A percentile compares a stretch with the other conserved stretches of the same genome.
These are phyloP conservation scores for Axinella damicornis DNA, from an alignment of 37 sponge, comb jelly and placozoan genomes.

Conservation along the genomic window DNA sequence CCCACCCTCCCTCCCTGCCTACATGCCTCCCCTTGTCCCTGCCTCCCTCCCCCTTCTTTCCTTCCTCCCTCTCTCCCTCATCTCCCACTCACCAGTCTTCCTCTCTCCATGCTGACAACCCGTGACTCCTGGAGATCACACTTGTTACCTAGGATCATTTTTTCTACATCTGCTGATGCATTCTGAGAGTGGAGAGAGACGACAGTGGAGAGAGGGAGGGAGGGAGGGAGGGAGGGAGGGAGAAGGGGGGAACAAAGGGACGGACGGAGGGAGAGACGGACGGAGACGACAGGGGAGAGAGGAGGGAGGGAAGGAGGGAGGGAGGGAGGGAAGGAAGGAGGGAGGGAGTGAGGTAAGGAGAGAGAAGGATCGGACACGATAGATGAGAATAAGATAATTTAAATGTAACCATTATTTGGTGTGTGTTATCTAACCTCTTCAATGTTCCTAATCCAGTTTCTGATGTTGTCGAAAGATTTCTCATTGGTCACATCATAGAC, in stretches of 20 bases:
- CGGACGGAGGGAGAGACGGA: no score
- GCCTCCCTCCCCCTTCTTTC: background rate
- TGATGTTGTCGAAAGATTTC: slow-evolving; percentile 98
- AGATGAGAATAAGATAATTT: no score
- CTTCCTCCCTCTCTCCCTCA: background rate
- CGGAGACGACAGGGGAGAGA: background rate
- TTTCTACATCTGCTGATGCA: slow-evolving; percentile 98
- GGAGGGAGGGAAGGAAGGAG: no score
- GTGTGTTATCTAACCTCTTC: slow-evolving; percentile 96
- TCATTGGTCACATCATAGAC: slow-evolving; percentile 98
- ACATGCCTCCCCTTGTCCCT: background rate
- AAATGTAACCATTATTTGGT: no score
- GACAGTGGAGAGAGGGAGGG: background rate
- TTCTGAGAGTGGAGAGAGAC: slow-evolving; percentile 57
- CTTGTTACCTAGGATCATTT: slow-evolving; percentile 98
- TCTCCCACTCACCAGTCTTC: slow-evolving; percentile 72
- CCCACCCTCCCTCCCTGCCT: background rate
- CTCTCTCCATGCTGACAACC: slow-evolving; percentile 92
- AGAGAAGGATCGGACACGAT: background rate
- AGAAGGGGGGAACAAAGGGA: background rate
- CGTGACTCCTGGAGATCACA: slow-evolving; percentile 94
- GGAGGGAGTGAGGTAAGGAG: background rate
- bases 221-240: background rate
- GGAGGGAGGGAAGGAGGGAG: background rate
- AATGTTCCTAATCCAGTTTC: slow-evolving; percentile 99